Evolutionary conservation across 2,113 vertebrate species (phyloP), one percentile per base, ranked within the genome.

Genomic region (Coptodon rendalli): DNA sequence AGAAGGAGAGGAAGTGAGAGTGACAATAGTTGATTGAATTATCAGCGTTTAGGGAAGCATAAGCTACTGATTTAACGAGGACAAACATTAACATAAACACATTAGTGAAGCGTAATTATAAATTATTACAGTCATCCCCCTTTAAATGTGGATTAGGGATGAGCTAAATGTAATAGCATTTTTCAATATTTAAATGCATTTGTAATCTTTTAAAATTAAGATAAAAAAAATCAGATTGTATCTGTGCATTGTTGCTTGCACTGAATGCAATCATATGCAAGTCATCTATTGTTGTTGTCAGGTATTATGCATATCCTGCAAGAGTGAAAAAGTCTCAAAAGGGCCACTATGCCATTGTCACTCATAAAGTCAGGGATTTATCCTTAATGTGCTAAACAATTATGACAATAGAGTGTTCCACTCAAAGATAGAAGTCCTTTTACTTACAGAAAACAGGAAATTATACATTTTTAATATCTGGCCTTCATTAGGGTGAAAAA

Each of bases 41-140:
- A 89, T 87, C 76, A 88, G 45, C 27, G 84, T 93, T 87, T 87
- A 63, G 61, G 71, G 63, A 90, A 38, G 38, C 38, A 87, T 86
- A 83, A 89, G 50, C 52, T 54, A 83, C 57, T 84, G 81, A 79
- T 34, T 57, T 79, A 81, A 54, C 86, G 66, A 89, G 81, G 79
- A 76, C 61, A 92, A 87, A 87, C 19, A 81, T 80, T 85, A 56
- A 54, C 76, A 63, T 63, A 54, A 81, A 83, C 17, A 76, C 34
- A 63, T 87, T 82, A 88, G 50, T 83, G 17, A 63, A 81, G 16
- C 66, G 43, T 31, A 80, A 57, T 53, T 68, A 86, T 84, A 81
- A 61, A 66, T 38, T 59, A 86, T 88, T 89, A 76, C 14, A 81
- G 86, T 84, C 14, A 5, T 29, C 86, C 36, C 56, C 12, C 31